These are phyloP conservation scores for Spialia ferax DNA, from an alignment of 2,888 invertebrate species.

Conservation along the genomic window DNA sequence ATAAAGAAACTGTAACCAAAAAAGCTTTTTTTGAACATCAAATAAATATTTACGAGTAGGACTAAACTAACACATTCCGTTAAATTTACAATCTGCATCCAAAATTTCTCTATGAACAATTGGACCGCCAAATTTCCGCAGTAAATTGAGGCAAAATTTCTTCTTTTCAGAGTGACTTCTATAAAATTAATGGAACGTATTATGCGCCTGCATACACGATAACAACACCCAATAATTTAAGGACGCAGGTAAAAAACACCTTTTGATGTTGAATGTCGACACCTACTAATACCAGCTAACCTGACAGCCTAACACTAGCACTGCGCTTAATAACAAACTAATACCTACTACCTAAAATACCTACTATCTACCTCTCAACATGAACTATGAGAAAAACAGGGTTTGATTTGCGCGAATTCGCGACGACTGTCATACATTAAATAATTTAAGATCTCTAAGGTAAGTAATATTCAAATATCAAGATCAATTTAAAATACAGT, in stretches of 20 bases:
- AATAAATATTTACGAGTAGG: too few relatives aligned
- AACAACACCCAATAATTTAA: constrained; percentile 69
- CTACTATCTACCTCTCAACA: too few relatives aligned
- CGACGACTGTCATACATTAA: constrained; percentile 3
- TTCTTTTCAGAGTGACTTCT: constrained; percentile 85
- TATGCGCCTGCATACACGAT: constrained; percentile 73
- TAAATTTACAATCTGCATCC: neutral
- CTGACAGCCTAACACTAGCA: constrained; percentile 48
- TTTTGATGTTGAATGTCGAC: constrained; percentile 55
- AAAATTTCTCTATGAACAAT: constrained; percentile 7
- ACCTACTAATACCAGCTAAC: constrained; percentile 48
- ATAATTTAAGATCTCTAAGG: neutral
- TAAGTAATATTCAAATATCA: neutral
- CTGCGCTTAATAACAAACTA: constrained; percentile 49
- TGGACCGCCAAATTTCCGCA: constrained; percentile 3
- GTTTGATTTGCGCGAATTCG: constrained; percentile 17
- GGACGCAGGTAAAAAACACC: constrained; percentile 70
- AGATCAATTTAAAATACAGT: neutral
- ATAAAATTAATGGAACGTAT: constrained; percentile 83
- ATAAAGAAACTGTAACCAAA: neutral
- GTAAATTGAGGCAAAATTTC: constrained; percentile 55
- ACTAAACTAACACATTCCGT: neutral
- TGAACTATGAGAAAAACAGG: too few relatives aligned
- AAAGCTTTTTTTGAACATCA: neutral
- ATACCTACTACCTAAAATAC: constrained; percentile 14